Conservation (phyloP, 1,140 invertebrate genomes). For the Mamestra configurata region DNA sequence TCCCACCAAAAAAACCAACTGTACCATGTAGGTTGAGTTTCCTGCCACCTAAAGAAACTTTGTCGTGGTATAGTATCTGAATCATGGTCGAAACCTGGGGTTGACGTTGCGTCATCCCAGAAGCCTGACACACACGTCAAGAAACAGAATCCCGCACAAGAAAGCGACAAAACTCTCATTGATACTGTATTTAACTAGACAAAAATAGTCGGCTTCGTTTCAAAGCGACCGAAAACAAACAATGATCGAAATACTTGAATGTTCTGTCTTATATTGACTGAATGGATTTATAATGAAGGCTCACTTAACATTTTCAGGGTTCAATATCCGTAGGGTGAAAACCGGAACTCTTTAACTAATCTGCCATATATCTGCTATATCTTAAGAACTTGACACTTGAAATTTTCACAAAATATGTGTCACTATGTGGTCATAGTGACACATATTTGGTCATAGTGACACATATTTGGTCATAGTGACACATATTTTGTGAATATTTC, state of each 20-base stretch:
- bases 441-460: too few relatives aligned
- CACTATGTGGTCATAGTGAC: too few relatives aligned
- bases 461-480: too few relatives aligned
- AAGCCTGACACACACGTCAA: slow-evolving; percentile 35
- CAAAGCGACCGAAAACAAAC: background rate
- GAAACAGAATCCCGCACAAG: background rate
- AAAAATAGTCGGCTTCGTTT: background rate
- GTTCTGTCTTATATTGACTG: background rate
- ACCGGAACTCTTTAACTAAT: too few relatives aligned
- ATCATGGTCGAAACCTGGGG: background rate
- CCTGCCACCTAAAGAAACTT: slow-evolving; percentile 72
- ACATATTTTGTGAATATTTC: too few relatives aligned
- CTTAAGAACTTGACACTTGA: too few relatives aligned
- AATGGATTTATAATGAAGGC: background rate
- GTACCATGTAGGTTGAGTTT: slow-evolving; percentile 43
- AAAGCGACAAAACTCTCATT: background rate
- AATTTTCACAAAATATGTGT: too few relatives aligned
- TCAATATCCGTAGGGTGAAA: too few relatives aligned
- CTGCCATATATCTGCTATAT: too few relatives aligned
- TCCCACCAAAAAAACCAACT: slow-evolving; percentile 55
- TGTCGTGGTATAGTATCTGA: slow-evolving; percentile 45
- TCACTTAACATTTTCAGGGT: background rate
- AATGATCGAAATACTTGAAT: background rate
- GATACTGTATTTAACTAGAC: background rate
- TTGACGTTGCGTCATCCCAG: slow-evolving; percentile 66